phyloP scores from a whole-genome alignment of 2,113 vertebrate genomes.

The Baryphthengus martii region DNA sequence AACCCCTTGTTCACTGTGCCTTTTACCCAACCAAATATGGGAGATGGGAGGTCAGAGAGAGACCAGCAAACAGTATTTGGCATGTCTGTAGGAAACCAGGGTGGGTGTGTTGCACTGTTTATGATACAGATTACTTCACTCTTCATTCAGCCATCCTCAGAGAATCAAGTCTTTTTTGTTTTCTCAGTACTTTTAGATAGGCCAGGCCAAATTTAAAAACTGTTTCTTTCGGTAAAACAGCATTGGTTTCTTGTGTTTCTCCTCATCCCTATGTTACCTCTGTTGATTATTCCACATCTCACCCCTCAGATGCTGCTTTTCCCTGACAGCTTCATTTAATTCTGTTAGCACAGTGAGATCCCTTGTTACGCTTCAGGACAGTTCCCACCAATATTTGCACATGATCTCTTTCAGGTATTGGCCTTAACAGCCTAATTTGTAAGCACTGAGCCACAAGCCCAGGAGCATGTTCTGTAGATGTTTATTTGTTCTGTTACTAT shows the following conservation, averaged over 20 bases:
- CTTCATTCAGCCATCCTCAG: neutral
- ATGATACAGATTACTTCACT: neutral
- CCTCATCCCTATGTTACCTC: neutral
- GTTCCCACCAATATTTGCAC: neutral
- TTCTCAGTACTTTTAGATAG: neutral
- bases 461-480: no score
- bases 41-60: neutral
- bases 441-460: neutral
- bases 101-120: neutral
- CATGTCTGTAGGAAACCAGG: neutral
- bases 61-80: neutral
- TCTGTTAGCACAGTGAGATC: neutral
- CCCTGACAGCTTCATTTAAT: neutral
- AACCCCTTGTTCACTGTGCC: fast-evolving
- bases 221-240: neutral
- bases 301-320: neutral
- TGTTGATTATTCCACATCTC: neutral
- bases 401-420: neutral
- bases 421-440: neutral
- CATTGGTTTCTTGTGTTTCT: fast-evolving
- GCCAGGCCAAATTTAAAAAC: neutral
- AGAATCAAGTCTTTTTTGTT: neutral
- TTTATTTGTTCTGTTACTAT: neutral
- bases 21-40: fast-evolving
- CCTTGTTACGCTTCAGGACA: neutral